Evolutionary conservation across 2,113 vertebrate genomes (phyloP), one percentile per base, ranked within the genome.

Genomic region (Amphiprion percula): DNA sequence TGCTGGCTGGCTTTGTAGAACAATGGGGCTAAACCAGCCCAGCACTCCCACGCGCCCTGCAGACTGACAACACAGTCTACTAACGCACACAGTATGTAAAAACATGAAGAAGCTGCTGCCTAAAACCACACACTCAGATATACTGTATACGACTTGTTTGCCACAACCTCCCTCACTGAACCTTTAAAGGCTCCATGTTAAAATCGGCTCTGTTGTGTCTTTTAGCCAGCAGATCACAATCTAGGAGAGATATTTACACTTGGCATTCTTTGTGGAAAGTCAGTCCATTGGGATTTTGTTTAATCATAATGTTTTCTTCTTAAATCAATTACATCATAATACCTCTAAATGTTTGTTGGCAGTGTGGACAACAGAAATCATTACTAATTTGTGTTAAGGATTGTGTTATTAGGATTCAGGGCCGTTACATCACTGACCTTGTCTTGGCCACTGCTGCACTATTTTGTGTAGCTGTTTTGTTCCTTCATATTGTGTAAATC

Each of bases 1-100:
- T 4, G 96, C 96, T 0, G 97, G 97, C 79, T 98, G 96, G 96
- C 74, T 98, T 65, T 97, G 97, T 84, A 93, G 90, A 86, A 97
- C 95, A n/a, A 95, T 97, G 94, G 92, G 95, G 64, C 83, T 97
- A 56, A 94, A 96, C 90, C 96, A 97, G 91, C 97, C 97, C 70
- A 94, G 95, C 88, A 98, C 97, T 0, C 97, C 97, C 52, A 97
- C 97, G 14, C 95, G 94, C 26, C 90, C 90, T 5, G 91, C 96
- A 10, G 63, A 96, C 78, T 97, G 94, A 79, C 63, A 64, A 54
- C 69, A 2, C 61, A 60, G 58, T 1, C 60, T 77, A 24, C 41
- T 64, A 16, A 50, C 10, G 17, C 54, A 55, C 23, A 80, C 65
- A 68, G 28, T 68, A 70, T 70, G 50, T 77, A 52, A 73, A 66